Base-by-base conservation (phyloP, 2,888 invertebrate species). In the Chelonus formosanus region DNA sequence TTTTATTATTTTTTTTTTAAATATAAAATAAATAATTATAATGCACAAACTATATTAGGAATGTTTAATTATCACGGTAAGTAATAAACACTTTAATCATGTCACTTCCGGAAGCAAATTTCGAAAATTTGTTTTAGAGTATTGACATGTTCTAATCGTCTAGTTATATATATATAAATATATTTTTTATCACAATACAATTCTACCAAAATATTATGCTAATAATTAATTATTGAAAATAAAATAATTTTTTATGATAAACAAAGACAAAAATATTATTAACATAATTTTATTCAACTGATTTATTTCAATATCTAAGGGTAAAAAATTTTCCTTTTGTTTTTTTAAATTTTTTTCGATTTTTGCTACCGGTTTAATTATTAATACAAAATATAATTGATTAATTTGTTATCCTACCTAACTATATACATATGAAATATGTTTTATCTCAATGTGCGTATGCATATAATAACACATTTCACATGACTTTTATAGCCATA, bases 381-480 rank as follows among this genome's bases (percentile, higher is more conserved):
- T 76, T 7, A 73, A 79, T 82, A 78, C 77, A 79, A 82, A 81
- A 82, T 82, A 80, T 80, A 81, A 82, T 82, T 78, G 81, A 81
- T 82, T 79, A 81, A 82, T 83, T 83, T 81, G 79, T 82, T 82
- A 80, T 79, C 80, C 83, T 83, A 83, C 78, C 82, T 83, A 82
- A 20, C 79, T 82, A 82, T 82, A 78, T 82, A 83, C 81, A 83
- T 80, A 77, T 80, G 77, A 81, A 80, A 83, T 79, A 77, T 80
- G 77, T 80, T 76, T 48, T 44, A 8, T 73, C 76, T 80, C 20
- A 20, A 79, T 79, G 80, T 79, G 78, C 80, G 79, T 80, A 80
- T 81, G 81, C 80, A 79, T 77, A 74, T 76, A 73, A 2, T 20
- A 20, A 20, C 20, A 20, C 20, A 20, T 20, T 20, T 20, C 20